Evolutionary conservation across 2,797 vertebrate species (phyloP).

Genomic region (Coluber constrictor): DNA sequence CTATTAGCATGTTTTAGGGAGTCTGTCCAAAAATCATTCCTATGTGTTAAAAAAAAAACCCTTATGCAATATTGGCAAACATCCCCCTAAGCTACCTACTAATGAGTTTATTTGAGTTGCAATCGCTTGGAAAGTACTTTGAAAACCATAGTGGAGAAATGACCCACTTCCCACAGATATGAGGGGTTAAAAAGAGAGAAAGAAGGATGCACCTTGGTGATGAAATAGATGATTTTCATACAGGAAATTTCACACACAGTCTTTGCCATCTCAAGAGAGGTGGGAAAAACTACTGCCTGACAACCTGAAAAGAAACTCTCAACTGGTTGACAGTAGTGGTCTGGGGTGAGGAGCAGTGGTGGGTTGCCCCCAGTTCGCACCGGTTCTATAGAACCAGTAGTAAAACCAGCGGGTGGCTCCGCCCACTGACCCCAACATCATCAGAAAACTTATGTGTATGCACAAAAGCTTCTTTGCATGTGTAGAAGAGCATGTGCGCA

Average conservation of each 20-base stretch:
- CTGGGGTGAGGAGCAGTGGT: neutral
- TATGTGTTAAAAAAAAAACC: neutral
- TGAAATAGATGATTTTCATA: neutral
- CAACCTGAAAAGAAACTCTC: neutral
- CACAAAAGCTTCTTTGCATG: too few relatives aligned
- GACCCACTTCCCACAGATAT: neutral
- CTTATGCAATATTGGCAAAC: neutral
- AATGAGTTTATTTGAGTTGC: neutral
- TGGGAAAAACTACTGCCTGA: neutral
- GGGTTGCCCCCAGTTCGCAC: too few relatives aligned
- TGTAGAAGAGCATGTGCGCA: too few relatives aligned
- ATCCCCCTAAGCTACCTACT: neutral
- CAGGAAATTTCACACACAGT: neutral
- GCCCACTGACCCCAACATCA: accelerated
- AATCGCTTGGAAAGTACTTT: neutral
- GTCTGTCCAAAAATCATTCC: neutral
- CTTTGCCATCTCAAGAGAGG: neutral
- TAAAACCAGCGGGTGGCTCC: too few relatives aligned
- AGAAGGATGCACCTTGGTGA: neutral
- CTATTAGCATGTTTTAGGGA: neutral
- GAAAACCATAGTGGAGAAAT: neutral
- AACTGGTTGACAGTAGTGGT: neutral
- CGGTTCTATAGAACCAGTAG: too few relatives aligned
- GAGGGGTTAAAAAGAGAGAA: neutral
- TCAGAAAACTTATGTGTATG: too few relatives aligned